A percentile compares a stretch with the other conserved stretches of the same genome.
These are phyloP conservation scores for Teleopsis dalmanni DNA, from an alignment of 1,140 invertebrate genomes.

Conservation along the genomic window DNA sequence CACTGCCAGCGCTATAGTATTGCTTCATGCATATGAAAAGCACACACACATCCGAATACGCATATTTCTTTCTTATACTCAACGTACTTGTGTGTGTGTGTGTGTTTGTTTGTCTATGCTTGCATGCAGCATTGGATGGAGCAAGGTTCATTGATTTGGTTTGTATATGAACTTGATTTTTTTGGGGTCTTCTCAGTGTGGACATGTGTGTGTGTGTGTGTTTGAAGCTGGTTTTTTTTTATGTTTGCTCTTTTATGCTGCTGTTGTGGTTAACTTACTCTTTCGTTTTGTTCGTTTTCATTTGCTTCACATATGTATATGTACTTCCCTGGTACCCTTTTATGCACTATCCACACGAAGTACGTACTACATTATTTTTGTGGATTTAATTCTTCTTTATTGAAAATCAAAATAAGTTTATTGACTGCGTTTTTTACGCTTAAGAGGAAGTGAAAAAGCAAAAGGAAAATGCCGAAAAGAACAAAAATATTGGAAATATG, in stretches of 20 bases:
- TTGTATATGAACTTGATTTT: slow-evolving; percentile 1
- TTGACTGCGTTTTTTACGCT: too few relatives aligned
- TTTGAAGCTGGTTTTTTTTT: not conserved
- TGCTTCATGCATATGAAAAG: not conserved
- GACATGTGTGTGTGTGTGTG: not conserved
- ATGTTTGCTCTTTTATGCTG: not conserved
- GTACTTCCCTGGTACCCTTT: too few relatives aligned
- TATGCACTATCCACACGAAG: too few relatives aligned
- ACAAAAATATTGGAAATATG: too few relatives aligned
- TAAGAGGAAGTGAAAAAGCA: too few relatives aligned
- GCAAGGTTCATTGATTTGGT: slow-evolving; percentile 6
- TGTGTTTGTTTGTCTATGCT: not conserved
- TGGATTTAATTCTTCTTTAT: too few relatives aligned
- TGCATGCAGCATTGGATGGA: too few relatives aligned
- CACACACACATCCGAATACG: not conserved
- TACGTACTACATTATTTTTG: too few relatives aligned
- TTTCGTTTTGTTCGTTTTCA: not conserved
- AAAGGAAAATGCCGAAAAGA: too few relatives aligned
- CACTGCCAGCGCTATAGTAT: not conserved
- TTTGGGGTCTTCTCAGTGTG: slow-evolving; percentile 1
- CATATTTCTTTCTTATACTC: not conserved
- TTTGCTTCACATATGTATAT: too few relatives aligned
- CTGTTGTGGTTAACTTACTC: not conserved
- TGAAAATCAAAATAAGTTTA: too few relatives aligned
- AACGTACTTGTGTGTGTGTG: not conserved